Base-by-base conservation (phyloP, 2,113 vertebrate species). In the Pollachius pollachius region DNA sequence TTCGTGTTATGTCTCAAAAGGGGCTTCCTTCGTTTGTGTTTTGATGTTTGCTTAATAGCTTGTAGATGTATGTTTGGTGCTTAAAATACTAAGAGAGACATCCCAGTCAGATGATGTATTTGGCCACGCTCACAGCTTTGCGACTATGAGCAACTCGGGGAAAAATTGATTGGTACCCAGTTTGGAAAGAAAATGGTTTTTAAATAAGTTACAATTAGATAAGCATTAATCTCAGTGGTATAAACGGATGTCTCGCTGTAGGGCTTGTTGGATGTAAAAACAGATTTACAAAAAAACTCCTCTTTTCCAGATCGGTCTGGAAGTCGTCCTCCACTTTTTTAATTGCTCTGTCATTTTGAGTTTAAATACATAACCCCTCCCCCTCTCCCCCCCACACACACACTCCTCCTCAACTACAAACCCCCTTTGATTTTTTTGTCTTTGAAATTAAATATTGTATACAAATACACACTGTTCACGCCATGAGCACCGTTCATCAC, bases 131-230 rank as follows among this genome's bases (percentile, higher is more conserved):
- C 81, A 81, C 76, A 74, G 65, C 70, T 71, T 81, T 68, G 68
- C 77, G 70, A 70, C 79, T 79, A 62, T 79, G 77, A 81, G 79
- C 78, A 82, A 76, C 88, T 85, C 81, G 72, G 84, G 61, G 85
- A 90, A 79, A 91, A 91, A 90, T 87, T 89, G 92, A 93, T 92
- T 92, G 91, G 90, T 90, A 91, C 87, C 89, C 89, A 90, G 90
- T 92, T 75, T 76, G 87, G 91, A 92, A 34, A 88, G 90, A 89
- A 92, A 94, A 94, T 94, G 91, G 90, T 92, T 93, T 93, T 93
- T 92, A 94, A 94, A 94, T 94, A 92, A 93, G 92, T 94, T 90
- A 94, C 92, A 94, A 94, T 93, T 94, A 93, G 92, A 94, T 92
- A 89, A 92, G 90, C 91, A 93, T 93, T 92, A 92, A 93, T 93